Percentiles rank a stretch among this genome's conserved stretches.
These are phyloP conservation scores for Florisuga fusca DNA, from an alignment of 2,797 vertebrate species.

Conservation along the genomic window DNA sequence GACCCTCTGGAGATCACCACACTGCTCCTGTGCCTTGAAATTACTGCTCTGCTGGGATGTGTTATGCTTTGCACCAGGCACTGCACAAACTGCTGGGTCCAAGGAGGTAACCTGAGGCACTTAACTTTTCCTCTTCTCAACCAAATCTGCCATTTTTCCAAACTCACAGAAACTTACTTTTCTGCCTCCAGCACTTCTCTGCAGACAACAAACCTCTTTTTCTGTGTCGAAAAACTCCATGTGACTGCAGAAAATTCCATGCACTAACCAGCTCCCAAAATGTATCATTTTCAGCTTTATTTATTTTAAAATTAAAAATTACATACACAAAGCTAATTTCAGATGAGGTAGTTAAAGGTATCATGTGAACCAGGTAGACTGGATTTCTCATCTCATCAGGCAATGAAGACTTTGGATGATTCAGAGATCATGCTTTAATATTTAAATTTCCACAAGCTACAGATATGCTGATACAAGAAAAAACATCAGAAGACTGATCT, in stretches of 20 bases:
- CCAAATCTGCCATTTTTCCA: neutral
- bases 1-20: neutral
- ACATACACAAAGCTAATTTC: neutral
- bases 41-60: neutral
- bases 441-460: conserved; percentile 45
- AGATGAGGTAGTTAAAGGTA: neutral
- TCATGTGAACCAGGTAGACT: neutral
- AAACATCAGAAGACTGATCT: conserved; percentile 32
- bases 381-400: conserved; percentile 3
- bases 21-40: neutral
- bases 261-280: neutral
- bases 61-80: neutral
- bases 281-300: neutral
- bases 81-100: neutral
- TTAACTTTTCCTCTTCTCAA: neutral
- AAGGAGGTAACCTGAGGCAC: neutral
- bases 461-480: conserved; percentile 33
- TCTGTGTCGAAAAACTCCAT: neutral
- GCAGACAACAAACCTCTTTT: neutral
- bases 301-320: neutral
- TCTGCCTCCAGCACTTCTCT: neutral
- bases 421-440: conserved; percentile 24
- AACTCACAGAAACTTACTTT: neutral
- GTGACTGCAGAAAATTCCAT: neutral
- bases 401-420: neutral